Conservation (phyloP, 2,888 invertebrate species). For the Apamea monoglypha region DNA sequence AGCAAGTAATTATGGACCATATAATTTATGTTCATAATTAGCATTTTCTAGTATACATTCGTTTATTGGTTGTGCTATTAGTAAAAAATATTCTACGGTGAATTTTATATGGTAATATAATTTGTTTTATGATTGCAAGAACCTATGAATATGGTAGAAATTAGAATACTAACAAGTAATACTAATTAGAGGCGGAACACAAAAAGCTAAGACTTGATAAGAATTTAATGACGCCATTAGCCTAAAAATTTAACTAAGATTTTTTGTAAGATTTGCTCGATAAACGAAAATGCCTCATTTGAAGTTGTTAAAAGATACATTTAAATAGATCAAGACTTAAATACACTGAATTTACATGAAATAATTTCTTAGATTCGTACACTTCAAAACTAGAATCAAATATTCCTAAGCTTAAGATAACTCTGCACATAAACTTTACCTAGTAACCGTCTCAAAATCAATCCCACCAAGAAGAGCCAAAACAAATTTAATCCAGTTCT, state of each 20-base stretch:
- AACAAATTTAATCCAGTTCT: slow-evolving; percentile 64
- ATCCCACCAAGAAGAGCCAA: slow-evolving; percentile 52
- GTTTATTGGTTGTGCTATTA: slow-evolving; percentile 42
- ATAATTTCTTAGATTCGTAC: neutral
- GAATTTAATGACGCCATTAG: slow-evolving; percentile 24
- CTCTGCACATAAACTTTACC: slow-evolving; percentile 14
- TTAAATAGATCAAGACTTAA: neutral
- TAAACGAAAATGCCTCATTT: neutral
- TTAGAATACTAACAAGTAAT: slow-evolving; percentile 39
- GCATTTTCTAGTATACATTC: slow-evolving; percentile 51
- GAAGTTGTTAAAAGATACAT: neutral
- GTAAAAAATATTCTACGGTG: slow-evolving; percentile 35
- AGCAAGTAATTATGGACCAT: slow-evolving; percentile 61
- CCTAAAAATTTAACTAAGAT: too few relatives aligned
- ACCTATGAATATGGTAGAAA: slow-evolving; percentile 22
- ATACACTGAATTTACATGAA: neutral
- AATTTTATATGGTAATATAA: slow-evolving; percentile 46
- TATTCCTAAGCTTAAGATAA: neutral
- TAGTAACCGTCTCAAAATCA: slow-evolving; percentile 47
- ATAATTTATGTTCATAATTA: slow-evolving; percentile 65
- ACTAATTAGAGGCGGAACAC: slow-evolving; percentile 31
- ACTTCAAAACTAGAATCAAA: neutral
- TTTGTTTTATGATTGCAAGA: slow-evolving; percentile 42
- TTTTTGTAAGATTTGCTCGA: neutral
- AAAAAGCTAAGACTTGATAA: slow-evolving; percentile 12